Percentiles rank a stretch among this genome's conserved stretches.
These are phyloP conservation scores for Dicyrtoma fusca DNA, from an alignment of 2,888 invertebrate species.

Conservation along the genomic window DNA sequence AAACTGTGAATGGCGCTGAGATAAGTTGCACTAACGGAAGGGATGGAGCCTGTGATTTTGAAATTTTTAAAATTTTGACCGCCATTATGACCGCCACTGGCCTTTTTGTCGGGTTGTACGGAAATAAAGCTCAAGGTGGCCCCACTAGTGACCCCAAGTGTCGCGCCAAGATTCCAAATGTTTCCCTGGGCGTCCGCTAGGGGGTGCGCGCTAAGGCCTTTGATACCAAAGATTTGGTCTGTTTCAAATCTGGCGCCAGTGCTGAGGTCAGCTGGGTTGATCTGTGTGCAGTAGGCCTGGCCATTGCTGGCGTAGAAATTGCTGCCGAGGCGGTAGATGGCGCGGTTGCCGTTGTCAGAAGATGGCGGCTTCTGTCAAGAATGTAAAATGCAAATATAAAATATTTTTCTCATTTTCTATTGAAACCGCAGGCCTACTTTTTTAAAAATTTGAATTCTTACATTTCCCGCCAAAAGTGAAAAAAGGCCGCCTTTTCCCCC, in stretches of 20 bases:
- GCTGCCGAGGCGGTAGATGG: neutral
- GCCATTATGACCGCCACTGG: neutral
- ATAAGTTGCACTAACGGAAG: neutral
- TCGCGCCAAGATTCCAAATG: constrained; percentile 3
- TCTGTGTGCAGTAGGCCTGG: constrained; percentile 11
- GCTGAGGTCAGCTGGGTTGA: constrained; percentile 55
- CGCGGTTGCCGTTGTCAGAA: constrained; percentile 34
- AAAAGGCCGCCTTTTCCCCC: too few species aligned
- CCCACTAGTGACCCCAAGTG: constrained; percentile 16
- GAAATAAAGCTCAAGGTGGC: too few species aligned
- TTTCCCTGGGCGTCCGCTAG: constrained; percentile 24
- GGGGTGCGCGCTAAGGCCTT: constrained; percentile 29
- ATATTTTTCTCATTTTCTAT: neutral
- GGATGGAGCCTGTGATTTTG: constrained; percentile 9
- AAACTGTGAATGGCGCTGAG: constrained; percentile 61
- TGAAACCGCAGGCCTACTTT: neutral
- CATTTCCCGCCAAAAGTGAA: too few species aligned
- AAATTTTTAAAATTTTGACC: neutral
- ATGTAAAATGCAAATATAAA: constrained; percentile 13
- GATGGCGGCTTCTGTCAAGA: too few species aligned
- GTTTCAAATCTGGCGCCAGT: constrained; percentile 23
- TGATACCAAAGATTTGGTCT: constrained; percentile 28
- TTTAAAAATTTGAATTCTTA: neutral
- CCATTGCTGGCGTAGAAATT: constrained; percentile 31
- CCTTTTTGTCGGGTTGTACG: neutral